Conservation (phyloP, 2,113 vertebrate species). For the Erythrocebus patas region DNA sequence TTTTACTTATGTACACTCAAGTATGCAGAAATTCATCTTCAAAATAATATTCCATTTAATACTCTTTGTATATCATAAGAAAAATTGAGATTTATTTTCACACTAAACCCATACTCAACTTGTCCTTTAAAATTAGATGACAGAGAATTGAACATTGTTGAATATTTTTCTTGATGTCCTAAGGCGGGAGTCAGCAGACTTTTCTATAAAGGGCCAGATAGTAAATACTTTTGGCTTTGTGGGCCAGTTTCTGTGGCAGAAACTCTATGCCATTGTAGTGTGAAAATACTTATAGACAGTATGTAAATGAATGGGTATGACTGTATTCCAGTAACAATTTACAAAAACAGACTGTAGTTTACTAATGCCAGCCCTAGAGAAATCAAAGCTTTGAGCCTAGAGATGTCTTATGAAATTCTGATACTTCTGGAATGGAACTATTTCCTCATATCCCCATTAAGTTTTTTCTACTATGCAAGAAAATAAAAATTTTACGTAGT, state of each 20-base stretch:
- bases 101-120: neutral
- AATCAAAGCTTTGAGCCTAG: neutral
- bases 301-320: accelerated
- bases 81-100: slow-evolving; percentile 22
- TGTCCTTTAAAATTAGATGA: slow-evolving; percentile 31
- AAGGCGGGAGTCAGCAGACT: neutral
- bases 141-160: neutral
- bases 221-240: neutral
- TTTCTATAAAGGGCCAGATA: neutral
- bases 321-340: neutral
- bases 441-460: neutral
- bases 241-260: neutral
- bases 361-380: neutral
- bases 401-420: neutral
- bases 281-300: neutral
- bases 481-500: neutral
- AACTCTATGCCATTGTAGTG: neutral
- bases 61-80: neutral
- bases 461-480: neutral
- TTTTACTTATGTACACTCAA: neutral
- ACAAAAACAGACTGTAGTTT: neutral
- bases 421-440: neutral
- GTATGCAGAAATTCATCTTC: neutral
- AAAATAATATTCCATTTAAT: slow-evolving; percentile 39
- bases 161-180: neutral